Evolutionary conservation across 2,888 invertebrate species (phyloP).

Genomic region (Gibbula magus): DNA sequence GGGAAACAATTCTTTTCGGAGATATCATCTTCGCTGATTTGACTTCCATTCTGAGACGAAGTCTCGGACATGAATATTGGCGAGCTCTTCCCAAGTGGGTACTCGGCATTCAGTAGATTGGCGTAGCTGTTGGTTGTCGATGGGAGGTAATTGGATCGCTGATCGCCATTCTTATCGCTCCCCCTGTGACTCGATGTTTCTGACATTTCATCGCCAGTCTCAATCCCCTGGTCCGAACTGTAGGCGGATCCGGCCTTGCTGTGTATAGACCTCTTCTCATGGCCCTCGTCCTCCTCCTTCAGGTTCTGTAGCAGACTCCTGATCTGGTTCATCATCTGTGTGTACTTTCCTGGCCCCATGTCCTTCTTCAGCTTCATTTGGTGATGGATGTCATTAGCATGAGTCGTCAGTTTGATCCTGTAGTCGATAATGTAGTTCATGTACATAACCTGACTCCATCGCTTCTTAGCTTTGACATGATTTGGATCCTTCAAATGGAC

Average conservation of each 20-base stretch:
- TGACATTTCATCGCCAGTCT: constrained; percentile 34
- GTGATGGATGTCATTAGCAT: background rate
- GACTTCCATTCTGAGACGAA: background rate
- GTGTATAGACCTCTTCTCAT: constrained; percentile 23
- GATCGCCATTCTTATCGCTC: background rate
- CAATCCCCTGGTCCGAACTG: constrained; percentile 44
- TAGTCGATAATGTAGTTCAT: constrained; percentile 59
- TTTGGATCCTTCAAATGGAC: constrained; percentile 62
- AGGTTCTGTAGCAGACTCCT: background rate
- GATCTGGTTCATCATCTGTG: constrained; percentile 17
- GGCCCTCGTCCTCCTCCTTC: constrained; percentile 17
- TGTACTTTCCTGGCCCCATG: background rate
- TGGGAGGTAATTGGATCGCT: background rate
- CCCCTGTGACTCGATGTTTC: constrained; percentile 28
- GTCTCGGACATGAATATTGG: constrained; percentile 20
- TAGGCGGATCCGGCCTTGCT: constrained; percentile 33
- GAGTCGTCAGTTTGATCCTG: constrained; percentile 29
- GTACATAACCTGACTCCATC: constrained; percentile 69
- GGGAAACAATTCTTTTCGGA: background rate
- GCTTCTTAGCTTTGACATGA: constrained; percentile 62
- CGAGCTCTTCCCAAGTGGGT: constrained; percentile 18
- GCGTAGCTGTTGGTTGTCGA: constrained; percentile 27
- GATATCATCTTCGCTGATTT: background rate
- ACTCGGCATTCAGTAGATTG: constrained; percentile 20
- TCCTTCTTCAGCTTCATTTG: constrained; percentile 17